Evolutionary conservation across 37 sponge, comb jelly and placozoan species (phyloP).

Genomic region (Haliclona indistincta): DNA sequence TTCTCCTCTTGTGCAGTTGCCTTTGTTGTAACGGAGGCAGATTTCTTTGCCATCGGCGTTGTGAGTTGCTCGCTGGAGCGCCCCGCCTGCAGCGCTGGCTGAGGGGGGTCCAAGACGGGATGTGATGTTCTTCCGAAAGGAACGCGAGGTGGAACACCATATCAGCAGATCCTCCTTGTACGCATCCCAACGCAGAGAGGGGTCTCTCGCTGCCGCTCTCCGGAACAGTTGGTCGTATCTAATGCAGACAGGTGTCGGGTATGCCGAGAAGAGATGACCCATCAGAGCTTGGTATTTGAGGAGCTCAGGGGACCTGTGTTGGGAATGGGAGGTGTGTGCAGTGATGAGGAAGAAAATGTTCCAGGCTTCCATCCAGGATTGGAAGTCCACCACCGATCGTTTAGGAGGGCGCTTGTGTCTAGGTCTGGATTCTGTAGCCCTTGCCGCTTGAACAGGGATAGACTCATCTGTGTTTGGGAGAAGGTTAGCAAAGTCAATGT

Average conservation of each 20-base stretch:
- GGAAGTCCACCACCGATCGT: conserved; percentile 4
- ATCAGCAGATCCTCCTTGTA: conserved; percentile 17
- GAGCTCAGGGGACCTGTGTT: conserved; percentile 16
- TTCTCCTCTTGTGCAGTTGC: conserved; percentile 24
- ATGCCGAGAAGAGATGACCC: background rate
- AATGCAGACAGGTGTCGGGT: conserved; percentile 3
- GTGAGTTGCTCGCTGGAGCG: conserved; percentile 11
- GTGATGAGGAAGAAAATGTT: conserved; percentile 17
- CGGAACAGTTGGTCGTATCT: conserved; percentile 23
- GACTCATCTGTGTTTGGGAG: background rate
- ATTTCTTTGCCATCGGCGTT: conserved; percentile 15
- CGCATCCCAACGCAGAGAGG: conserved; percentile 32
- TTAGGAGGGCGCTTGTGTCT: background rate
- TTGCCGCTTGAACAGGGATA: background rate
- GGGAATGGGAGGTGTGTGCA: background rate
- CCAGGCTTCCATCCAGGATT: conserved; percentile 44
- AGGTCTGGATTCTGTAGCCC: background rate
- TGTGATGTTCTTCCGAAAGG: background rate
- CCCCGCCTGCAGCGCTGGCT: background rate
- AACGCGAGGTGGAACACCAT: conserved; percentile 4
- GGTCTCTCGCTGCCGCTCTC: conserved; percentile 18
- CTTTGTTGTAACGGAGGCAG: conserved; percentile 21
- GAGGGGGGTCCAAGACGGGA: conserved; percentile 12
- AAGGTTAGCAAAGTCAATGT: background rate
- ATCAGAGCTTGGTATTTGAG: conserved; percentile 34